Evolutionary conservation across 2,888 invertebrate species (phyloP), one percentile per base, ranked within the genome.

Genomic region (Stomorhina lunata): DNA sequence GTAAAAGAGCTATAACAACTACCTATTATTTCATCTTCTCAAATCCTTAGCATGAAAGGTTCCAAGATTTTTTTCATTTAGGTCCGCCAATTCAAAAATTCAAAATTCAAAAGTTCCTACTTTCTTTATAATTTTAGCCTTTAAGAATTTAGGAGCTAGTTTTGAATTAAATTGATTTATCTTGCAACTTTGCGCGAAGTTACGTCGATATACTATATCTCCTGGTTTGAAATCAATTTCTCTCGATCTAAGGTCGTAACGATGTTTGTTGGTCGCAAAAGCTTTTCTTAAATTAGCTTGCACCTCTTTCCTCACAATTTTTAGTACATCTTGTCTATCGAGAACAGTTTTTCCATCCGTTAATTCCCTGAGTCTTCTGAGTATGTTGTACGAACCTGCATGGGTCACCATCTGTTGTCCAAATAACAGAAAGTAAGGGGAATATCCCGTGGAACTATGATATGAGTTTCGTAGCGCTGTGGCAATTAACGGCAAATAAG

Each of bases 131-230:
- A 65, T 20, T 5, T 45, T 45, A 2, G 63, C 15, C 15, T 76
- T 69, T 4, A 82, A n/a, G 50, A 48, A 72, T 59, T 40, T 71
- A 3, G 66, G 65, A 3, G 55, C 45, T 1, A 80, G 40, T 50
- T 79, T 79, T 1, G 79, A 63, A 12, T 72, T 79, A 7, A 66
- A 50, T 15, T 55, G 20, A 50, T 72, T 66, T 10, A 20, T 34
- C n/a, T 48, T 48, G 40, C 40, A 68, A 22, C 80, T 73, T 32
- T 48, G 32, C 0, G 27, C 37, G 32, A 73, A 73, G 15, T 80
- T 80, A 22, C 32, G 57, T 7, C 80, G 40, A 40, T 66, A 80
- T 2, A 80, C 61, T 34, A 63, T 43, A 45, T 63, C 63, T 4
- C 43, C 63, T 0, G 43, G 2, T 6, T 43, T 63, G 10, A 57